Percentiles rank a stretch among this genome's conserved stretches.
phyloP scores from a whole-genome alignment of 2,888 invertebrate species.

The Caenorhabditis sinica region DNA sequence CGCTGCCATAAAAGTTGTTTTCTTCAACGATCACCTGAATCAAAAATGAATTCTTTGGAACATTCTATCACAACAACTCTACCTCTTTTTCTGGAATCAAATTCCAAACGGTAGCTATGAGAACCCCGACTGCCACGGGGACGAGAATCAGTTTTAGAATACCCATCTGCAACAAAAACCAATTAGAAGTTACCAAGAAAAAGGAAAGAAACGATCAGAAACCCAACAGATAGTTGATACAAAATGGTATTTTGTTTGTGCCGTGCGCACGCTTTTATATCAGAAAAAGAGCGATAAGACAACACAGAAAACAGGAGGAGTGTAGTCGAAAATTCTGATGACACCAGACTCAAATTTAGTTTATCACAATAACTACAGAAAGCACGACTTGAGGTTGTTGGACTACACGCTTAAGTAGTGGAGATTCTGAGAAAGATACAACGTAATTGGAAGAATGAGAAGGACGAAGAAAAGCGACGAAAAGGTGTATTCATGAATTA shows the following conservation, averaged over 20 bases:
- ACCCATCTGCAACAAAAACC: constrained; percentile 49
- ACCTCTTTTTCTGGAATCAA: constrained; percentile 49
- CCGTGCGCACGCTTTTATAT: constrained; percentile 51
- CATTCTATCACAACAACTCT: neutral
- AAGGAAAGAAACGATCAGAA: constrained; percentile 14
- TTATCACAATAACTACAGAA: constrained; percentile 53
- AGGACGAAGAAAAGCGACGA: neutral
- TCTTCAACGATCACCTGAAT: constrained; percentile 69
- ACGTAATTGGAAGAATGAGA: neutral
- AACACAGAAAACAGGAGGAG: constrained; percentile 49
- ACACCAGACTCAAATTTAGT: constrained; percentile 37
- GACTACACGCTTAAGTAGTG: constrained; percentile 10
- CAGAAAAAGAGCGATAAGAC: constrained; percentile 33
- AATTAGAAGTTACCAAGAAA: neutral
- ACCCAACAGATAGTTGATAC: constrained; percentile 18
- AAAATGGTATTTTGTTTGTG: constrained; percentile 43
- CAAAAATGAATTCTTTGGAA: constrained; percentile 26
- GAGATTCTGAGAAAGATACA: constrained; percentile 31
- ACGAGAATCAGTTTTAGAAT: constrained; percentile 48
- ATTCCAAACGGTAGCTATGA: constrained; percentile 45
- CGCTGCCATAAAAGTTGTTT: constrained; percentile 78
- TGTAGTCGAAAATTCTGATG: constrained; percentile 25
- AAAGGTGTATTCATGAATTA: neutral
- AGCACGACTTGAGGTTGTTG: constrained; percentile 18
- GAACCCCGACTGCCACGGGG: constrained; percentile 54